Conservation (phyloP, 2,888 invertebrate species). For the Zaprionus bogoriensis region DNA sequence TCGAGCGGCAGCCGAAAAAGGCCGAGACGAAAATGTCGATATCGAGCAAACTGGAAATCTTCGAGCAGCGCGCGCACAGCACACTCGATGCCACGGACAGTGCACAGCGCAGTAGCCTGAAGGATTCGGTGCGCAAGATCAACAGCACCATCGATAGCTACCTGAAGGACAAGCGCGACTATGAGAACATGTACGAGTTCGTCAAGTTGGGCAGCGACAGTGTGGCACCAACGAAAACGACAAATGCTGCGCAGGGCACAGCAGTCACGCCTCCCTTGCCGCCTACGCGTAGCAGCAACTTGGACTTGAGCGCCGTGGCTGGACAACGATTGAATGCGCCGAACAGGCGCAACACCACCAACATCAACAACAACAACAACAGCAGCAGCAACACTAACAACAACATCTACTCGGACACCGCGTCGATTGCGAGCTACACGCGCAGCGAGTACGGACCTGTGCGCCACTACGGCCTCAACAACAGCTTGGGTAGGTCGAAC, state of each 20-base stretch:
- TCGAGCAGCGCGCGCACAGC: constrained; percentile 65
- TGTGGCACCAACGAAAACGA: background rate
- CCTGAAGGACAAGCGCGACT: constrained; percentile 82
- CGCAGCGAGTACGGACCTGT: constrained; percentile 82
- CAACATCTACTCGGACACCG: constrained; percentile 74
- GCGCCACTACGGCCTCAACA: constrained; percentile 79
- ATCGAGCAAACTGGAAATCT: constrained; percentile 80
- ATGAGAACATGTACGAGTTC: constrained; percentile 81
- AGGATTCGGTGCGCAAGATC: constrained; percentile 83
- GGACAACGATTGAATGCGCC: constrained; percentile 63
- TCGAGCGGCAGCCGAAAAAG: constrained; percentile 79
- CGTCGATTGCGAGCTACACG: constrained; percentile 80
- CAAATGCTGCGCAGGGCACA: constrained; percentile 30
- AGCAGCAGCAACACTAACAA: too few species aligned
- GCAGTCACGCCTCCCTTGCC: constrained; percentile 76
- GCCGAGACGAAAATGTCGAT: constrained; percentile 75
- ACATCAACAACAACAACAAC: constrained; percentile 44
- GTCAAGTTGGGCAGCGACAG: constrained; percentile 69
- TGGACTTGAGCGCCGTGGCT: constrained; percentile 56
- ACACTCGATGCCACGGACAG: constrained; percentile 39
- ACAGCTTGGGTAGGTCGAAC: constrained; percentile 79
- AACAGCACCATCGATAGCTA: constrained; percentile 83
- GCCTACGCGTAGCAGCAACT: constrained; percentile 72
- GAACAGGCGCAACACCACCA: constrained; percentile 60
- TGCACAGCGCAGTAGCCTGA: constrained; percentile 79